Evolutionary conservation across 2,797 vertebrate species (phyloP), one percentile per base, ranked within the genome.

Genomic region (Cynodonichthys magdalenae): DNA sequence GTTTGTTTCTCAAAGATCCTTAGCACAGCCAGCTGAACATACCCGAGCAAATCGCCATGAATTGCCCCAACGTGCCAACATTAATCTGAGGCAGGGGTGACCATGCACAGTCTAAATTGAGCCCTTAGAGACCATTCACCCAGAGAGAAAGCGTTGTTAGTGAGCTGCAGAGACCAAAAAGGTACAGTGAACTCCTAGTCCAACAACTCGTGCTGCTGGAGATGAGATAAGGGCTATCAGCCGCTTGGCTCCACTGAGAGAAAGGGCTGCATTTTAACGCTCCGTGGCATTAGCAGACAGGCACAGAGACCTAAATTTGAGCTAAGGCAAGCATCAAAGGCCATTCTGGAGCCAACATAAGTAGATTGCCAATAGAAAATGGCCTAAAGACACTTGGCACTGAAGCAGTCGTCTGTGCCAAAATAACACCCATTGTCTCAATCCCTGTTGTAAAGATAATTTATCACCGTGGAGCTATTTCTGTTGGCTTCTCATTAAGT

Each of bases 101-200:
- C 90, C 75, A 74, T 90, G 84, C 81, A 66, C 77, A 82, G 84
- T 89, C 86, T 90, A 94, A 94, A 93, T 93, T 92, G 88, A 93
- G 90, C 91, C 92, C 92, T 92, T 81, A 74, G 92, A 92, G 93
- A 93, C 90, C 58, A 74, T 84, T 92, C 90, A 89, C 87, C 90
- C 89, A 85, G 83, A 86, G 81, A 87, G 78, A 81, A 73, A 84
- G 79, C 52, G 52, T 89, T 91, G 92, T 91, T 91, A 87, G 88
- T 80, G 82, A 88, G 81, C 81, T 79, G 69, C 58, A 79, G 75
- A 79, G 79, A 81, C 78, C 56, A 18, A 66, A 73, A 86, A 78
- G 86, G 80, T 75, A 79, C 75, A 75, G 69, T 28, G 34, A 59
- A 51, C 80, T 82, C 64, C 59, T 54, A 79, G 87, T 81, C 86